Conservation (phyloP, 2,888 invertebrate species). For the Eilema depressum region DNA sequence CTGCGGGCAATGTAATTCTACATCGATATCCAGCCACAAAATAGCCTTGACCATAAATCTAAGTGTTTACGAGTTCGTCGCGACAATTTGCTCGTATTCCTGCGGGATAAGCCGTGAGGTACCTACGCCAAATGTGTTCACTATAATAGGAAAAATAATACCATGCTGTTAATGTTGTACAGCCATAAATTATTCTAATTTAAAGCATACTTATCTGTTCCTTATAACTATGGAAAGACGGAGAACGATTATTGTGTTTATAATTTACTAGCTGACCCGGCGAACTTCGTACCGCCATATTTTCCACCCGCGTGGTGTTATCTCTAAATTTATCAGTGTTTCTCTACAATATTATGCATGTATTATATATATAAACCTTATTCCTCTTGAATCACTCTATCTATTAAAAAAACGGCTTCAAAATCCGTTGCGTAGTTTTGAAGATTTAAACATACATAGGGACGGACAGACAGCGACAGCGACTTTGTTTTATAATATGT, state of each 20-base stretch:
- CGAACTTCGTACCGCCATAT: no score
- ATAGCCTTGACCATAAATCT: conserved; percentile 68
- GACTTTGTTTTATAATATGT: no score
- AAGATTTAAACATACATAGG: no score
- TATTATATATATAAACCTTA: no score
- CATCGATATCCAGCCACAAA: conserved; percentile 66
- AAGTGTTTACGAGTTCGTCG: conserved; percentile 65
- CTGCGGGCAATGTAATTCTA: conserved; percentile 58
- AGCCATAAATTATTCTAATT: conserved; percentile 66
- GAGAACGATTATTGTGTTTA: conserved; percentile 23
- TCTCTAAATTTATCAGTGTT: no score
- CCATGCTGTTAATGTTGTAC: conserved; percentile 16
- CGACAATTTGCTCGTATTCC: conserved; percentile 48
- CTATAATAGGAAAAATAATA: conserved; percentile 55
- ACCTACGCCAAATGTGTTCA: background rate
- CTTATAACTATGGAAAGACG: conserved; percentile 32
- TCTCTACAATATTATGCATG: no score
- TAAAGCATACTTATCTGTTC: conserved; percentile 58
- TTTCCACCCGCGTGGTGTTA: no score
- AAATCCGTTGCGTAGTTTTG: no score
- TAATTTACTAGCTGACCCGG: conserved; percentile 21
- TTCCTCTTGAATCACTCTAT: no score
- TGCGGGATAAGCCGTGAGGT: conserved; percentile 44
- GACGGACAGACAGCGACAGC: no score
- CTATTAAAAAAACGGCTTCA: no score